Conservation (phyloP, 2,113 vertebrate species). For the Cisticola juncidis region DNA sequence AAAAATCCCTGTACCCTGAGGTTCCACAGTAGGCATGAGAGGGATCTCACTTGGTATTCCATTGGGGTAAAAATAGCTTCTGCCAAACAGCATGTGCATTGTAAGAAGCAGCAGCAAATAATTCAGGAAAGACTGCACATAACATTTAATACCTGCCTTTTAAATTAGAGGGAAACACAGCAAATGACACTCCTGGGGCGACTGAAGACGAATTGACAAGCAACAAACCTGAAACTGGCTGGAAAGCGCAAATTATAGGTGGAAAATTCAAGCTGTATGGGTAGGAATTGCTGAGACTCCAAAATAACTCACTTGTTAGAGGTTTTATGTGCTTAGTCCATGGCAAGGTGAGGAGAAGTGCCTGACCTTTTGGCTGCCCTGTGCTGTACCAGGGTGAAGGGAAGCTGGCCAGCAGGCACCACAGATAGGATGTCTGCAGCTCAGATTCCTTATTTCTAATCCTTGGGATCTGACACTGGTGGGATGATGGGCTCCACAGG, state of each 20-base stretch:
- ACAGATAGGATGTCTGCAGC: not conserved
- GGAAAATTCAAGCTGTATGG: not conserved
- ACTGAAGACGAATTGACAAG: not conserved
- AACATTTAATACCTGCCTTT: not conserved
- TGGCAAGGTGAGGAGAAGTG: not conserved
- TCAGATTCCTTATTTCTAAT: accelerated
- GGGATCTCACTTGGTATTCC: not conserved
- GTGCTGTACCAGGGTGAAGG: not conserved
- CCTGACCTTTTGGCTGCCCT: not conserved
- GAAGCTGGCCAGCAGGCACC: not conserved
- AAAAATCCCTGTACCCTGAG: not conserved
- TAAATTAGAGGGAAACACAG: not conserved
- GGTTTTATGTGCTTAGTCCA: not conserved
- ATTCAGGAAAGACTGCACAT: not conserved
- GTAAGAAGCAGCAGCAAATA: not conserved
- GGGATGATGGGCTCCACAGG: not conserved
- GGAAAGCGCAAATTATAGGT: not conserved
- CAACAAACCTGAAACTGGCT: not conserved
- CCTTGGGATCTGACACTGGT: not conserved
- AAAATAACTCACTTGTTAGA: not conserved
- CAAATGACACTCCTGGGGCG: not conserved
- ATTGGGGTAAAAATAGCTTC: not conserved
- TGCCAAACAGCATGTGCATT: not conserved
- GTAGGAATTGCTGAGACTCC: not conserved
- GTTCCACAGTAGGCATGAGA: not conserved